Conservation (phyloP, 2,888 invertebrate genomes). For the Plagodis pulveraria region DNA sequence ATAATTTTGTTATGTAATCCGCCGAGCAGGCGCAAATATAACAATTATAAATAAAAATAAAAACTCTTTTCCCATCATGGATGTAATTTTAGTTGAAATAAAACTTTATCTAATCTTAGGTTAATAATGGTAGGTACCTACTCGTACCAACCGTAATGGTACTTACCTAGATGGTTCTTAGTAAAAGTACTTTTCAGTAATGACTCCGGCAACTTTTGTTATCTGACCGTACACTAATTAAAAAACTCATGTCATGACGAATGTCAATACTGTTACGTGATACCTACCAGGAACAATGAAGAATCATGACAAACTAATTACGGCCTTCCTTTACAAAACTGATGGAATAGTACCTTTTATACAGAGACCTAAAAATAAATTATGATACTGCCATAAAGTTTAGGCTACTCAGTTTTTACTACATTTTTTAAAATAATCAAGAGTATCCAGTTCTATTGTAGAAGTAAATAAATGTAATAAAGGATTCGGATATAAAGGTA, state of each 20-base stretch:
- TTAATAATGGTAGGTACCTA: neutral
- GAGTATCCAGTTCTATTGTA: too few species aligned
- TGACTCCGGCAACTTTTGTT: slow-evolving; percentile 1
- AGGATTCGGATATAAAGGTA: too few species aligned
- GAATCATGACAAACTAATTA: neutral
- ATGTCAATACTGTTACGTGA: neutral
- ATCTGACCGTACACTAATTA: neutral
- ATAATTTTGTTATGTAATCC: too few species aligned
- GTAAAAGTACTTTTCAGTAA: slow-evolving; percentile 6
- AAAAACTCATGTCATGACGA: neutral
- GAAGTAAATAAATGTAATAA: too few species aligned
- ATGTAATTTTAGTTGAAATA: neutral
- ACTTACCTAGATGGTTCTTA: neutral
- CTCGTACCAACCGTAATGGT: neutral
- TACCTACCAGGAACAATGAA: neutral
- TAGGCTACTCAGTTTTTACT: too few species aligned
- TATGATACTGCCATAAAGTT: too few species aligned
- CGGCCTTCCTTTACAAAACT: neutral
- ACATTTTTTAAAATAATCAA: too few species aligned
- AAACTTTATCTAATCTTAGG: neutral
- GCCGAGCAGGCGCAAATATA: too few species aligned
- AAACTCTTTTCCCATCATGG: too few species aligned
- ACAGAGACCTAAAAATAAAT: too few species aligned
- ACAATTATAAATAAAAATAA: too few species aligned
- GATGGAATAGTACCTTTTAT: too few species aligned